Percentiles rank a stretch among this genome's conserved stretches.
Conservation (phyloP, 1,140 invertebrate genomes). For the Aphaenogaster floridana region DNA sequence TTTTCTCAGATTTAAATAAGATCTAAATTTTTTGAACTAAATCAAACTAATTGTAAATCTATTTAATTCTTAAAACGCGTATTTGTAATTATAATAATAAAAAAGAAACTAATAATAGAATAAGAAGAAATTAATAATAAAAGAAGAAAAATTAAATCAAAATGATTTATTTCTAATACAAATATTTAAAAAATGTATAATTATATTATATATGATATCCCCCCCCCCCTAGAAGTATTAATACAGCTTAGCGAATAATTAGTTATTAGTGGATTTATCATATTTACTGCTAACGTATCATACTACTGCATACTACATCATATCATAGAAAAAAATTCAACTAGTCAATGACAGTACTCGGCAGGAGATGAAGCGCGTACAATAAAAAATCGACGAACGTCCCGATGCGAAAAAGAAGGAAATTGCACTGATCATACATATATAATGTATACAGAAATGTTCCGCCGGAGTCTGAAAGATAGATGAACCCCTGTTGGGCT, state of each 20-base stretch:
- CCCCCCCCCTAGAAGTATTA: neutral
- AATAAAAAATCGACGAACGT: constrained; percentile 11
- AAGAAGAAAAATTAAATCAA: no score
- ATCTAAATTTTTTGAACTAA: neutral
- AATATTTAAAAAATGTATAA: neutral
- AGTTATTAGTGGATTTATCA: neutral
- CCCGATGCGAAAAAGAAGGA: neutral
- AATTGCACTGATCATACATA: constrained; percentile 35
- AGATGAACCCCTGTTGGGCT: constrained; percentile 7
- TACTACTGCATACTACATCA: neutral
- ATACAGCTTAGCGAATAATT: neutral
- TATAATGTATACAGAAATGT: constrained; percentile 43
- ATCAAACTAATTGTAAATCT: neutral
- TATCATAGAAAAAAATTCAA: neutral
- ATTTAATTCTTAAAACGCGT: neutral
- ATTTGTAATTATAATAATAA: constrained; percentile 17
- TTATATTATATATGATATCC: neutral
- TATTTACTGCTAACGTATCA: neutral
- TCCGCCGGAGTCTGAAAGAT: constrained; percentile 28
- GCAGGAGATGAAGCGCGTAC: neutral
- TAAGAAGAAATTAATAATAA: no score
- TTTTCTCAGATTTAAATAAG: neutral
- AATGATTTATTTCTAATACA: neutral
- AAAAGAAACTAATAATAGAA: neutral
- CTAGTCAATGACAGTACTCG: neutral